Conservation (phyloP, 2,888 invertebrate species). For the Hypena proboscidalis region DNA sequence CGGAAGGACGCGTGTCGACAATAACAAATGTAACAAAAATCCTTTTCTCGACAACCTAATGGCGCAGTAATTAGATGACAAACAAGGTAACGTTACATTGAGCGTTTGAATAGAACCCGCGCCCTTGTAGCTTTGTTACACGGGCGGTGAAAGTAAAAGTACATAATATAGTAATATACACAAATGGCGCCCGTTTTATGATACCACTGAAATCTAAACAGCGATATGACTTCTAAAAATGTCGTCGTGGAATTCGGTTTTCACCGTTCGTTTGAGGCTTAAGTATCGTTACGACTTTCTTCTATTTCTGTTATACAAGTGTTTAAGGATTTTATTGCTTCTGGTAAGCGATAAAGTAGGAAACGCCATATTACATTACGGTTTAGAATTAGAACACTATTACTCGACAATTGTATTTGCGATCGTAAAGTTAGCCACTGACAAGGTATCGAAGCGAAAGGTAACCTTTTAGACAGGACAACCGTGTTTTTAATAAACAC, state of each 20-base stretch:
- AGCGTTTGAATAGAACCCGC: conserved; percentile 48
- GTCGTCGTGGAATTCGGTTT: conserved; percentile 23
- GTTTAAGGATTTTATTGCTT: conserved; percentile 8
- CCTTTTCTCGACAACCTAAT: conserved; percentile 55
- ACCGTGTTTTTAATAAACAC: conserved; percentile 27
- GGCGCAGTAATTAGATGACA: conserved; percentile 62
- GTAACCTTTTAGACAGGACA: too few species aligned
- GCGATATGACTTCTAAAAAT: conserved; percentile 35
- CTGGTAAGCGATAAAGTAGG: conserved; percentile 1
- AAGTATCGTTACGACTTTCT: conserved; percentile 8
- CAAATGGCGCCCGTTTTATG: conserved; percentile 53
- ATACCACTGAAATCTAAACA: conserved; percentile 45
- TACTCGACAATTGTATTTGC: too few species aligned
- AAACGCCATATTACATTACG: neutral
- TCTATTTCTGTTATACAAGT: conserved; percentile 9
- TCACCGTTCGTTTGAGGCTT: conserved; percentile 10
- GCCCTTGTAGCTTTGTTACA: conserved; percentile 54
- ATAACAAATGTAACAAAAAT: conserved; percentile 48
- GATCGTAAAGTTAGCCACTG: too few species aligned
- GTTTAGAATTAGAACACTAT: neutral
- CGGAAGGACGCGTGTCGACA: conserved; percentile 59
- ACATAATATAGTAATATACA: conserved; percentile 20
- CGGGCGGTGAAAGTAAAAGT: conserved; percentile 71
- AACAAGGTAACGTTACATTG: conserved; percentile 64
- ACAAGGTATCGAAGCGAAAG: too few species aligned